Evolutionary conservation across 2,888 invertebrate species (phyloP), one percentile per base, ranked within the genome.

Genomic region (Craniophora ligustri): DNA sequence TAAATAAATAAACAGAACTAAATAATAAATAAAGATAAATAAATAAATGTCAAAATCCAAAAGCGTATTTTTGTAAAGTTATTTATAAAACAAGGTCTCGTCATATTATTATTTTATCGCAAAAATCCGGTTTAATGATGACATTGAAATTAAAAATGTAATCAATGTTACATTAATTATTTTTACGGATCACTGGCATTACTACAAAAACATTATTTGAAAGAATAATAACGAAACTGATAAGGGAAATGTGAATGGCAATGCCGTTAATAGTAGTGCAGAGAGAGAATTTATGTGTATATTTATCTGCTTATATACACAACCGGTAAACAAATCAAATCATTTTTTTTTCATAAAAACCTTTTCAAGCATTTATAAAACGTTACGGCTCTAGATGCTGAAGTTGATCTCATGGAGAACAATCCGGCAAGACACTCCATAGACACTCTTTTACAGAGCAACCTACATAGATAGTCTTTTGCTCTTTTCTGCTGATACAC

Each of bases 141-240:
- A 39, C 47, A n/a, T 4, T 26, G 26, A 26, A n/a, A 26, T 23
- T 23, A n/a, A 26, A 26, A 23, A 3, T 56, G 57, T 64, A 62
- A 62, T 62, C 48, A 62, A 65, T 28, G 39, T 30, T 18, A 44
- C 11, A 31, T 44, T 40, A 62, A 44, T 65, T 47, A 44, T 58
- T 62, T 48, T 49, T 19, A 58, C 42, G 61, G 65, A 44, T 42
- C 48, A 62, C 15, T 49, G 48, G 18, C 19, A 32, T 11, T 35
- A 35, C 13, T 47, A 30, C 14, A 36, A 21, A 63, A 57, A 65
- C 44, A 48, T 58, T 40, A 19, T n/a, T n/a, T n/a, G n/a, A n/a
- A 26, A 23, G 10, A 28, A 40, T 32, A 47, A 32, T 15, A 47
- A 42, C 57, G 13, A 30, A 35, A 40, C 31, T 42, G 58, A 64